These are phyloP conservation scores for Erebia ligea DNA, from an alignment of 2,888 invertebrate genomes.

Conservation along the genomic window DNA sequence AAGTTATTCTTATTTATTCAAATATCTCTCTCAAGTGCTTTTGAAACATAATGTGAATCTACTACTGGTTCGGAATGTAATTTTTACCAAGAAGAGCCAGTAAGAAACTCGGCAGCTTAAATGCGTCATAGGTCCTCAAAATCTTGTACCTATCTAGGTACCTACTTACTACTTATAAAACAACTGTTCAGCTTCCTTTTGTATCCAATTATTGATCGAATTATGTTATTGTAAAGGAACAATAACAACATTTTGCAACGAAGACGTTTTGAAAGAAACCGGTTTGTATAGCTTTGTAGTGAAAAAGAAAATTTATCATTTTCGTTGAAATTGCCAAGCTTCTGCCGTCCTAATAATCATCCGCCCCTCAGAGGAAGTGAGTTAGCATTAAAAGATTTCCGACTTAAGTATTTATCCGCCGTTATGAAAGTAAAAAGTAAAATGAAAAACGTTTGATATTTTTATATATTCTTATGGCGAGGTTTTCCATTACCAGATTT, in stretches of 20 bases:
- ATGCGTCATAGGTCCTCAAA: too few species aligned
- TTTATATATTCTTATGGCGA: conserved; percentile 33
- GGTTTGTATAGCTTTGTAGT: neutral
- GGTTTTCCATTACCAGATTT: conserved; percentile 31
- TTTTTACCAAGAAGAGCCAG: too few species aligned
- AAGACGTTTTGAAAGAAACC: neutral
- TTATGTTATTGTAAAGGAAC: neutral
- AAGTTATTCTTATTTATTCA: too few species aligned
- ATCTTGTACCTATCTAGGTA: too few species aligned
- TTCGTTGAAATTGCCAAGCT: conserved; percentile 3
- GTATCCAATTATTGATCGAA: neutral
- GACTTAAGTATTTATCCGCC: conserved; percentile 31
- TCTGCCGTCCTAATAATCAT: conserved; percentile 7
- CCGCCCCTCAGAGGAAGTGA: conserved; percentile 13
- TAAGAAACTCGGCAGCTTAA: too few species aligned
- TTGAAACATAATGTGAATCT: too few species aligned
- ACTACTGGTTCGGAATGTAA: too few species aligned
- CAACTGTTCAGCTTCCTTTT: neutral
- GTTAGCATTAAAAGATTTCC: conserved; percentile 29
- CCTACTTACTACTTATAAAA: too few species aligned
- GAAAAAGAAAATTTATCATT: conserved; percentile 9
- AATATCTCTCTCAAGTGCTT: too few species aligned
- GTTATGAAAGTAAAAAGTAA: conserved; percentile 22
- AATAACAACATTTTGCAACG: neutral
- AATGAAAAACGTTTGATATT: conserved; percentile 32